These are phyloP conservation scores for Brachyhypopomus occidentalis DNA, from an alignment of 2,113 vertebrate genomes.

Conservation along the genomic window DNA sequence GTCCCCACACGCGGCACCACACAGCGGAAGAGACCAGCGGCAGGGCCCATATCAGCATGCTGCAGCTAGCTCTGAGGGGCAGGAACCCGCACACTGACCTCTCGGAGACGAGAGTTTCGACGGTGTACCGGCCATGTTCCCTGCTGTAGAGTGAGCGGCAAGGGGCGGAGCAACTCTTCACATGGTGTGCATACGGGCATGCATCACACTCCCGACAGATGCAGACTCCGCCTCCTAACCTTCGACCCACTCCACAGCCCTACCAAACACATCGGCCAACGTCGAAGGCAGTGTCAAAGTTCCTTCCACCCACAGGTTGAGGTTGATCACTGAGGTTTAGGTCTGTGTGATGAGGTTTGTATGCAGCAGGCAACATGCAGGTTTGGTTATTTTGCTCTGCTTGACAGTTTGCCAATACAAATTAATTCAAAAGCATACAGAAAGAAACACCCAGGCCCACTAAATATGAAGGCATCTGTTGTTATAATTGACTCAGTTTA, in stretches of 20 bases:
- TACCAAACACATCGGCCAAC: not conserved
- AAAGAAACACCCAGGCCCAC: not conserved
- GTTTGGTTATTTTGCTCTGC: not conserved
- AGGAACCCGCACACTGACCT: constrained; percentile 26
- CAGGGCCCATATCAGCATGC: not conserved
- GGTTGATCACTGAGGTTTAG: not conserved
- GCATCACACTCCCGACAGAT: too few relatives aligned
- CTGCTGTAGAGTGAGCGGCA: too few relatives aligned
- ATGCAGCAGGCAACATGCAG: too few relatives aligned
- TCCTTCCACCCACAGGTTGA: not conserved
- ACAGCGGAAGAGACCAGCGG: not conserved
- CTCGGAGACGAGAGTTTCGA: not conserved
- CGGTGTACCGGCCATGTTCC: too few relatives aligned
- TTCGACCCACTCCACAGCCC: not conserved
- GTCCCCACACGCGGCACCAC: not conserved
- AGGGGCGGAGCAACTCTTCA: too few relatives aligned
- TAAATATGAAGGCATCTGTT: not conserved
- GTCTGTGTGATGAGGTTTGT: not conserved
- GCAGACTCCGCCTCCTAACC: not conserved
- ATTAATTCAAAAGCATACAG: not conserved
- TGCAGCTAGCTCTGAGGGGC: not conserved
- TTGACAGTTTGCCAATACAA: not conserved
- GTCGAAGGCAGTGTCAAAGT: not conserved
- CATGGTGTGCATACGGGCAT: too few relatives aligned
- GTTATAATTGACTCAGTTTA: not conserved